Base-by-base conservation (phyloP, 2,797 vertebrate species). In the Selene dorsalis region DNA sequence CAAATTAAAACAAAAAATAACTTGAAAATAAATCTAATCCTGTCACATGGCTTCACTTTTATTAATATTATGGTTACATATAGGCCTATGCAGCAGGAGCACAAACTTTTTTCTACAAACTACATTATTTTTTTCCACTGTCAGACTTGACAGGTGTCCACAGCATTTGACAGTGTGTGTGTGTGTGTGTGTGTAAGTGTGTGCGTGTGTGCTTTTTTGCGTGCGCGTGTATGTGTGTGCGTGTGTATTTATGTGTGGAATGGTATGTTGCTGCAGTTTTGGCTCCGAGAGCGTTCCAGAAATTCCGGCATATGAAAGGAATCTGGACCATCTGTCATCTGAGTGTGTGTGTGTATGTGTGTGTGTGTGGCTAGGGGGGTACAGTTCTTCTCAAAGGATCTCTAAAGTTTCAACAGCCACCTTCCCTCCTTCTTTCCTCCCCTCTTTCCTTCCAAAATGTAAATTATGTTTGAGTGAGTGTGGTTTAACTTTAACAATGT, bases 311-410 rank as follows among this genome's bases (percentile, higher is more conserved):
- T 16, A 32, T 65, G 66, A 10, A 71, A 70, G 69, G 55, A 75
- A 86, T 80, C 64, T 79, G 74, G 64, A 84, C 69, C 77, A 84
- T 83, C 87, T 79, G 87, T 77, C 75, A 69, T 38, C 11, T 38
- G 52, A 7, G 61, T 16, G 53, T 66, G 66, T 0, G 53, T 48
- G 65, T 59, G 47, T 47, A 18, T 47, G 45, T 17, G 14, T 45
- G 4, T 45, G 16, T 45, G 4, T 45, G 5, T 38, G 35, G 8
- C 8, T 11, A 9, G 20, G 18, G 50, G 12, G 57, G 10, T 20
- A 59, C 32, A 9, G 0, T 52, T 32, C 48, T 35, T 26, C 11
- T 35, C 32, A 22, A 66, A 63, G 43, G 22, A 52, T 68, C 26
- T 48, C 11, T 48, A 6, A 10, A 45, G 26, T 28, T 70, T 45